Base-by-base conservation (phyloP, 64 coral and sea anemone genomes). In the Cladopsammia gracilis region DNA sequence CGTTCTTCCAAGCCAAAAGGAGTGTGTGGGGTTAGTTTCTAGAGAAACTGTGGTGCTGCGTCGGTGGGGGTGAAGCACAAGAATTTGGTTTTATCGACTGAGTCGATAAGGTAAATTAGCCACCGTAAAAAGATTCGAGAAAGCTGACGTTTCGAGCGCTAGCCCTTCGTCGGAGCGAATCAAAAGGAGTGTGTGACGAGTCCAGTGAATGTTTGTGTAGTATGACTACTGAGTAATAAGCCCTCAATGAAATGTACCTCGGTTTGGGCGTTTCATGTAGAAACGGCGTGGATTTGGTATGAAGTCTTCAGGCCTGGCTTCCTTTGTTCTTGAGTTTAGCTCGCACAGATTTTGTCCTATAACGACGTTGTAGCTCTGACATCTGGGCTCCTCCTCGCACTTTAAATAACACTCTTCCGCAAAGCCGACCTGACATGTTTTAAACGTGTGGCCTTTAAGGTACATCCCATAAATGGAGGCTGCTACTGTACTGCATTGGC, bases 261-360 rank as follows among this genome's bases (percentile, higher is more conserved):
- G 20, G 1, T 56, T 78, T 61, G 58, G 24, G 3, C 57, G 78
- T 25, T 43, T 81, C 34, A 81, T 45, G 78, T 81, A 81, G 16
- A 45, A 62, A 4, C 78, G 56, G 14, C 1, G 44, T 57, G 1
- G 15, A 45, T 81, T 26, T 10, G 78, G 15, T 1, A 81, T 6
- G 18, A 81, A 81, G 26, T 61, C 58, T 46, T 81, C 25, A 19
- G 78, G 78, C 44, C 78, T 81, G 10, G 78, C 57, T 81, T 81
- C 78, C 57, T 81, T 81, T 4, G 78, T 81, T 59, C 57, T 5
- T 20, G 56, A 14, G 57, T 81, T 81, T 2, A 81, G 4, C 57
- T 81, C 78, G 14, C 78, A 81, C 12, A 81, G 16, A 13, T 62
- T 43, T 62, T 44, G 56, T 19, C 57, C 78, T 19, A 59, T 59